Percentiles rank a stretch among this genome's conserved stretches.
Evolutionary conservation across 2,797 vertebrate genomes (phyloP).

Genomic region (Cephalopachus bancanus): DNA sequence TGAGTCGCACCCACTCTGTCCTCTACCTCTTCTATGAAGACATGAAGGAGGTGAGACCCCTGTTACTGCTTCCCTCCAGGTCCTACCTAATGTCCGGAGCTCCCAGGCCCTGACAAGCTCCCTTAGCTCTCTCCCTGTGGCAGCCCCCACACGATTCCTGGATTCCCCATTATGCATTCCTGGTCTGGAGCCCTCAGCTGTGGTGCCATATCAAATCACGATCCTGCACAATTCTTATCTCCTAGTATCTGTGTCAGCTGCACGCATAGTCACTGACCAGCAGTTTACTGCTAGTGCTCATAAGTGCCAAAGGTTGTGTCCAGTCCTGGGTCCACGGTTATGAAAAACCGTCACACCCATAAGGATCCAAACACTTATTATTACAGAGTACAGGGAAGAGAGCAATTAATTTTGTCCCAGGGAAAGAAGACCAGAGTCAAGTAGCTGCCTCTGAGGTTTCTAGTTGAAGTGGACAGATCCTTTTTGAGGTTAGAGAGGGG

Average conservation of each 20-base stretch:
- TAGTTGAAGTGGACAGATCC: background rate
- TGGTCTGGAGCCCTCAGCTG: background rate
- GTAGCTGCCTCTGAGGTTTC: background rate
- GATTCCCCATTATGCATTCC: background rate
- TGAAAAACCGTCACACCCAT: background rate
- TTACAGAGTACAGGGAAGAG: background rate
- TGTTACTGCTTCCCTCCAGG: background rate
- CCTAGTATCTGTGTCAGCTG: rapidly evolving
- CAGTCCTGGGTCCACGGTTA: background rate
- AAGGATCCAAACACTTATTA: background rate
- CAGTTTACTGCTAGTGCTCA: background rate
- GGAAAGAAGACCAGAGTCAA: background rate
- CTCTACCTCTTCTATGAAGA: constrained; percentile 88
- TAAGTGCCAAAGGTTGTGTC: background rate
- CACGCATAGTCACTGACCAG: rapidly evolving
- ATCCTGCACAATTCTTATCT: background rate
- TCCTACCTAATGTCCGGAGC: background rate
- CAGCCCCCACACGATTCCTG: background rate
- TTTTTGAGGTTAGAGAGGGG: background rate
- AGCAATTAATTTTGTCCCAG: background rate
- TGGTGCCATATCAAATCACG: no score
- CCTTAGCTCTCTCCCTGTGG: no score
- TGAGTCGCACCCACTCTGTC: constrained; percentile 74
- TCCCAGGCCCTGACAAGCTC: no score
- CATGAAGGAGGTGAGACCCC: constrained; percentile 83